Conservation (phyloP, 1,140 invertebrate genomes). For the Notospermus geniculatus region DNA sequence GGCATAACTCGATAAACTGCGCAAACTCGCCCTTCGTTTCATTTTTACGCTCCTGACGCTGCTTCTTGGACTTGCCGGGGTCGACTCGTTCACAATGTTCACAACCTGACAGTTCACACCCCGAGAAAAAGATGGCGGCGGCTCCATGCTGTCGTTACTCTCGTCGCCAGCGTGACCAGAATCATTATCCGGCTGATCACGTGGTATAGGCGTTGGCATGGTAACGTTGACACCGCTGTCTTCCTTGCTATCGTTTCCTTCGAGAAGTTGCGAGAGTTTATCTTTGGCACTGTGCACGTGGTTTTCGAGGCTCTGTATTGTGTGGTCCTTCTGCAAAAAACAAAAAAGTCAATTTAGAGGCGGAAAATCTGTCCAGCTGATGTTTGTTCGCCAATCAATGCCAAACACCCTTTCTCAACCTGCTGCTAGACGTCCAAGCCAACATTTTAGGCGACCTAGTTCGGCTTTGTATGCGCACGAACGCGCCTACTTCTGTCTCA, state of each 20-base stretch:
- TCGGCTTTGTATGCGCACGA: no score
- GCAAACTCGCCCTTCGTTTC: not conserved
- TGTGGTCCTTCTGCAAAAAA: slow-evolving; percentile 30
- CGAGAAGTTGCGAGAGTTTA: slow-evolving; percentile 23
- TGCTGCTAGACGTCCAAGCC: no score
- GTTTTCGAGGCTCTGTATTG: slow-evolving; percentile 26
- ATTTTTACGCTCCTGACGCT: not conserved
- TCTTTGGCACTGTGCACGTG: slow-evolving; percentile 25
- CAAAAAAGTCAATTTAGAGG: no score
- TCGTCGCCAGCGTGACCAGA: slow-evolving; percentile 1
- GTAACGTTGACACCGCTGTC: slow-evolving; percentile 24
- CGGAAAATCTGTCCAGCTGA: no score
- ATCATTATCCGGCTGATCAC: not conserved
- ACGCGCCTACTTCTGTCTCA: no score
- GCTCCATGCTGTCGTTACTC: not conserved
- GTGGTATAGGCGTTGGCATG: slow-evolving; percentile 13
- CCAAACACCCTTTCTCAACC: no score
- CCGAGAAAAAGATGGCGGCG: not conserved
- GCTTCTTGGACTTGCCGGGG: not conserved
- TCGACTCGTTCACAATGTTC: not conserved
- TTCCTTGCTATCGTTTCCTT: slow-evolving; percentile 20
- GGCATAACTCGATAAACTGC: slow-evolving; percentile 12
- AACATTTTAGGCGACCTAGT: no score
- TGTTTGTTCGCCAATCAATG: no score
- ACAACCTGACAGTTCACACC: not conserved